A percentile compares a stretch with the other conserved stretches of the same genome.
Conservation (phyloP, 1,140 invertebrate genomes). For the Chymomyza costata region DNA sequence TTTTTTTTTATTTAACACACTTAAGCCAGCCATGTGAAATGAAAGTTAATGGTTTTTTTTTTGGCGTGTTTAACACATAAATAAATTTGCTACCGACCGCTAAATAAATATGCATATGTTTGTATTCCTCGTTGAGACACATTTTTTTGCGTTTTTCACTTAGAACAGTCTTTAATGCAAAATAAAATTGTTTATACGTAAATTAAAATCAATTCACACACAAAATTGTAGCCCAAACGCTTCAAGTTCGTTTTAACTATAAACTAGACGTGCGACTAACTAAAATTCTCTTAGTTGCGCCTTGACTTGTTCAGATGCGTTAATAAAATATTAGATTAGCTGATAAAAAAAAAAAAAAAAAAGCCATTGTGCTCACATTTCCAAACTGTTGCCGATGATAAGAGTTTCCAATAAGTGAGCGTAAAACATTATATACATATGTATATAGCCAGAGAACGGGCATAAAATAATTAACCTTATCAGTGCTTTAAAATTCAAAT, state of each 20-base stretch:
- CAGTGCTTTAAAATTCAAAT: too few relatives aligned
- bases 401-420: too few relatives aligned
- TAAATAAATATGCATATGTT: constrained; percentile 65
- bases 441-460: too few relatives aligned
- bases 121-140: constrained; percentile 71
- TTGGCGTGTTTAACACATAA: neutral
- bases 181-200: constrained; percentile 1
- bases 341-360: too few relatives aligned
- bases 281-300: too few relatives aligned
- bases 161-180: neutral
- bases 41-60: constrained; percentile 48
- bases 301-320: too few relatives aligned
- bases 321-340: too few relatives aligned
- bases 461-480: too few relatives aligned
- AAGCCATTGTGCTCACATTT: too few relatives aligned
- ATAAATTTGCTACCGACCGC: constrained; percentile 44
- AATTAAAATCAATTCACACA: neutral
- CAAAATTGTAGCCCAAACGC: neutral
- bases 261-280: too few relatives aligned
- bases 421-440: too few relatives aligned
- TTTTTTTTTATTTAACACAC: constrained; percentile 23
- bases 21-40: constrained; percentile 55
- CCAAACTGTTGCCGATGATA: too few relatives aligned
- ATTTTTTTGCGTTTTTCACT: constrained; percentile 28
- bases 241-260: constrained; percentile 42